A percentile compares a stretch with the other conserved stretches of the same genome.
These are phyloP conservation scores for Stichopus chloronotus DNA, from an alignment of 35 echinoderm and acorn worm genomes.

Conservation along the genomic window DNA sequence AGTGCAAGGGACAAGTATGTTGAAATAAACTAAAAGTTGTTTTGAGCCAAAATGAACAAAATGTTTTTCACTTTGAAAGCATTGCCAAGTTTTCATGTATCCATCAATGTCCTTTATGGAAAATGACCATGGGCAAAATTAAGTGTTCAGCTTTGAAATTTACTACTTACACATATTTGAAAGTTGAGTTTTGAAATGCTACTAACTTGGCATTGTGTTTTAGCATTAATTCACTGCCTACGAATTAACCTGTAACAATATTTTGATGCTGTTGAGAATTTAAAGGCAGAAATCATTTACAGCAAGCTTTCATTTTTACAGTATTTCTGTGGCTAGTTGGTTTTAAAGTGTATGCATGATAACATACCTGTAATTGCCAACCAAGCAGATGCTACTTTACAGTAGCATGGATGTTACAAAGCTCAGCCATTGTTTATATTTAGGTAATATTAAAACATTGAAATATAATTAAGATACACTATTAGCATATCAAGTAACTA, in stretches of 20 bases:
- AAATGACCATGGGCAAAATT: slow-evolving; percentile 1
- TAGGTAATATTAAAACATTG: background rate
- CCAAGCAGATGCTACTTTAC: background rate
- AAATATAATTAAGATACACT: background rate
- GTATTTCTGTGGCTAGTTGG: background rate
- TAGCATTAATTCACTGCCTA: background rate
- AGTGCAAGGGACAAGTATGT: background rate
- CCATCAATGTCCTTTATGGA: background rate
- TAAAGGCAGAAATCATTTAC: slow-evolving; percentile 9
- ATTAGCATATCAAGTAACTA: background rate
- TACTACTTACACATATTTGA: slow-evolving; percentile 17
- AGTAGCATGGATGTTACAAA: too few species aligned
- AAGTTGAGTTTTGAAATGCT: slow-evolving; percentile 7
- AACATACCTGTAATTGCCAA: background rate
- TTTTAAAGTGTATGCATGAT: slow-evolving; percentile 5
- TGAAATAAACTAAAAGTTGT: background rate
- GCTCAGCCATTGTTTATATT: too few species aligned
- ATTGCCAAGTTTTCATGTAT: background rate
- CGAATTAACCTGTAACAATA: background rate
- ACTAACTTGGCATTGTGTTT: slow-evolving; percentile 5
- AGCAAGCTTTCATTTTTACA: background rate
- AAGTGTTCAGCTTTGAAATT: background rate
- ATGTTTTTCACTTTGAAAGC: slow-evolving; percentile 1
- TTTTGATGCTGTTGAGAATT: slow-evolving; percentile 18
- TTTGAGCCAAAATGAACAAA: background rate